Base-by-base conservation (phyloP, 2,888 invertebrate species). In the Calameuta pallipes region DNA sequence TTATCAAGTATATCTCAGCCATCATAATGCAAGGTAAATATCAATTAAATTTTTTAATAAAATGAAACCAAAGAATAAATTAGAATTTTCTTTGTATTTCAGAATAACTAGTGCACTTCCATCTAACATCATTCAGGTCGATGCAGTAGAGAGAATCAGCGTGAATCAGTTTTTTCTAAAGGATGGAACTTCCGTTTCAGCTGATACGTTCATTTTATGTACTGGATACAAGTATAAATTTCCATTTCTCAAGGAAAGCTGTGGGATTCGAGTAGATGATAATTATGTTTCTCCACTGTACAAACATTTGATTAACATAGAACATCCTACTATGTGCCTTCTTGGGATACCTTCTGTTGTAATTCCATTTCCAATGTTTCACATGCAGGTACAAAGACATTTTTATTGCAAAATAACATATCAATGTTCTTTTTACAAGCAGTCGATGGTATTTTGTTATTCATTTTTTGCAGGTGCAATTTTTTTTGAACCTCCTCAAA, bases 151-250 rank as follows among this genome's bases (percentile, higher is more conserved):
- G 78, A 87, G 90, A 70, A 92, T 94, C 75, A 91, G 92, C 0
- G 86, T 91, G 1, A 92, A 92, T 36, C 93, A 92, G 3, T 94
- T 94, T 11, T 82, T 92, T 35, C 94, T 96, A 83, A 89, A 92
- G 68, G 95, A 96, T 87, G 94, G 93, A 34, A 93, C 93, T 1
- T 92, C 91, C 79, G 93, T 94, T 82, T 92, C 93, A 13, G 92
- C 94, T 23, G 96, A 97, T 86, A 93, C 93, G 31, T 92, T 96
- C 33, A 92, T 97, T 82, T 94, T 94, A 87, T 96, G 96, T 87
- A 97, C 97, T 87, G 97, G 97, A 1, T 97, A 96, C 89, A 92
- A 93, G 78, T 96, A 94, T 89, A 93, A 92, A 80, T 96, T 95
- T 86, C 95, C 95, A 1, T 97, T 96, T 91, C 90, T 97, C 73